Base-by-base conservation (phyloP, 2,797 vertebrate species). In the Melanotaenia boesemani region DNA sequence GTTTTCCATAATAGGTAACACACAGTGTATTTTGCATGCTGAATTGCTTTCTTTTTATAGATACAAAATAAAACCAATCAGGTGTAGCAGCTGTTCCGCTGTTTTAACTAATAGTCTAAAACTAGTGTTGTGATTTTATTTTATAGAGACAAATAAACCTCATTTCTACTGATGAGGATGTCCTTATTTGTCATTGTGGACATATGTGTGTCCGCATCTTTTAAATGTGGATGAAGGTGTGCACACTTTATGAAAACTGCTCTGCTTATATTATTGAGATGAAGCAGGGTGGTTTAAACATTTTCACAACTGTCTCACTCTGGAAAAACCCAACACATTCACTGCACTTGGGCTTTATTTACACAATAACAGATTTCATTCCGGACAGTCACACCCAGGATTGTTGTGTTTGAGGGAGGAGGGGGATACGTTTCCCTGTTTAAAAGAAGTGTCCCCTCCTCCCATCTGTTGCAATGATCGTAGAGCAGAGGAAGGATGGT, bases 371-470 rank as follows among this genome's bases (percentile, higher is more conserved):
- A n/a, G 18, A 75, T 83, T 87, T 76, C 71, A 88, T 81, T 39
- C 18, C 0, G n/a, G 4, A 52, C 56, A 52, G 70, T 44, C 34
- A 48, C 57, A 41, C 46, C 34, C 70, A 71, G 68, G 63, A 61
- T 58, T 41, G 59, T 3, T 48, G 18, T 58, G 34, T 28, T 68
- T 64, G 80, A 26, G 85, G 76, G 76, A 54, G 22, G 55, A 20
- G 4, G 39, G 9, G 72, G 73, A 68, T 34, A 7, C 26, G 28
- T 59, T 65, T 57, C 72, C 60, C 70, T 32, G 32, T 71, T 59
- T 54, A 30, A 74, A 70, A 81, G 69, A 37, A 44, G n/a, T 13
- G 39, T 67, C 82, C 82, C 91, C 86, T 86, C 90, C 89, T 88
- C 90, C 85, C 48, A 3, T 61, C 76, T 70, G 30, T 70, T 30